Percentiles rank a stretch among this genome's conserved stretches.
Evolutionary conservation across 2,113 vertebrate species (phyloP).

Genomic region (Stigmatopora argus): DNA sequence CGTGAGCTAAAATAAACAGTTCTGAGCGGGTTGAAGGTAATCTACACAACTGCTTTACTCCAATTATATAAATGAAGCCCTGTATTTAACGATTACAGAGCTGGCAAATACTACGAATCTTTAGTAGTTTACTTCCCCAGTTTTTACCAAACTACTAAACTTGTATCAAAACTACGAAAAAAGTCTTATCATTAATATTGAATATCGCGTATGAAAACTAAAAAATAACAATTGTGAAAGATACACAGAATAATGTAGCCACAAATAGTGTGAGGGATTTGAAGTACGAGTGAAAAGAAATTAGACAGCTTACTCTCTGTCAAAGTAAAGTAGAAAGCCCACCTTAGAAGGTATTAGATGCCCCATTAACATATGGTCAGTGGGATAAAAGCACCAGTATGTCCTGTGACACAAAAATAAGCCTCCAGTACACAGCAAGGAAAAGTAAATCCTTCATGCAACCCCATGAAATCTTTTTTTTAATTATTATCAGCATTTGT

Average conservation of each 20-base stretch:
- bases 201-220: neutral
- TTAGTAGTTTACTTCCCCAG: too few relatives aligned
- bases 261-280: neutral
- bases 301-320: constrained; percentile 9
- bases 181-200: too few relatives aligned
- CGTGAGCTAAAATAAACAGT: neutral
- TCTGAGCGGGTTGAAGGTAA: constrained; percentile 2
- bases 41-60: constrained; percentile 16
- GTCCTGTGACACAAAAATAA: constrained; percentile 4
- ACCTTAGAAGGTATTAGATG: constrained; percentile 21
- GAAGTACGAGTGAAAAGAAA: neutral
- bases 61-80: neutral
- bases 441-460: constrained; percentile 7
- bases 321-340: constrained; percentile 16
- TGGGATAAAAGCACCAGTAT: constrained; percentile 7
- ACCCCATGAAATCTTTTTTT: constrained; percentile 13
- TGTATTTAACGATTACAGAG: neutral
- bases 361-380: constrained; percentile 6
- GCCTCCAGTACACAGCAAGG: neutral
- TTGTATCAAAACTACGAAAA: too few relatives aligned
- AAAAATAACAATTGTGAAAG: neutral
- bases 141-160: too few relatives aligned
- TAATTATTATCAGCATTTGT: constrained; percentile 5
- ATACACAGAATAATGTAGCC: neutral
- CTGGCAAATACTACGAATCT: too few relatives aligned